Evolutionary conservation across 2,113 vertebrate species (phyloP).

Genomic region (Oreocharis arfaki): DNA sequence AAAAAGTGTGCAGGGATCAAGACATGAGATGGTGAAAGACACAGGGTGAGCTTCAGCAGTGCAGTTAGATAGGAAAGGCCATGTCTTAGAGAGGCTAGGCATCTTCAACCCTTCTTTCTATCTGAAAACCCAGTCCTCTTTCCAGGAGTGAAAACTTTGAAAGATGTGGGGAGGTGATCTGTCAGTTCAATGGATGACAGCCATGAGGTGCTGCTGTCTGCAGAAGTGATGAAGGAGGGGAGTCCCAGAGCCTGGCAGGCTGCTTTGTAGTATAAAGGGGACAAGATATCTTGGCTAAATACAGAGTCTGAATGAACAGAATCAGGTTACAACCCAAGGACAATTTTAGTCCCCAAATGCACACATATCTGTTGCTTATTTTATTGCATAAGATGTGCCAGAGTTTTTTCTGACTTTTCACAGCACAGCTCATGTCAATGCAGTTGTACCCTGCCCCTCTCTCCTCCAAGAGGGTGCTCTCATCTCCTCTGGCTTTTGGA

Average conservation of each 20-base stretch:
- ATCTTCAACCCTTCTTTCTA: neutral
- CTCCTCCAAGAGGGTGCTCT: neutral
- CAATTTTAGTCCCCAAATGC: neutral
- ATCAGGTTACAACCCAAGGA: neutral
- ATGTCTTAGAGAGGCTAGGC: neutral
- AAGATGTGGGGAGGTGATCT: neutral
- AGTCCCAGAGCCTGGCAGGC: neutral
- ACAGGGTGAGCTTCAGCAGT: neutral
- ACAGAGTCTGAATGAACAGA: neutral
- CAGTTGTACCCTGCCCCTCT: neutral
- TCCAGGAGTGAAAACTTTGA: neutral
- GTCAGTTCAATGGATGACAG: neutral
- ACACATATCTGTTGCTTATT: neutral
- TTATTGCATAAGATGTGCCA: neutral
- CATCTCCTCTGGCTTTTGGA: rapidly evolving
- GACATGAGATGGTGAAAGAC: neutral
- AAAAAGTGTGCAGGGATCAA: neutral
- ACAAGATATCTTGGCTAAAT: neutral
- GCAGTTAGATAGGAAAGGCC: neutral
- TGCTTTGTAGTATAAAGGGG: neutral
- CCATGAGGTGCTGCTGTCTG: neutral
- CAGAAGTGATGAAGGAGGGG: neutral
- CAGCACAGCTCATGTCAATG: neutral
- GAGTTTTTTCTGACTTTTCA: neutral
- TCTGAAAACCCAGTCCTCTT: neutral